These are phyloP conservation scores for Vanacampus margaritifer DNA, from an alignment of 2,113 vertebrate genomes.

Conservation along the genomic window DNA sequence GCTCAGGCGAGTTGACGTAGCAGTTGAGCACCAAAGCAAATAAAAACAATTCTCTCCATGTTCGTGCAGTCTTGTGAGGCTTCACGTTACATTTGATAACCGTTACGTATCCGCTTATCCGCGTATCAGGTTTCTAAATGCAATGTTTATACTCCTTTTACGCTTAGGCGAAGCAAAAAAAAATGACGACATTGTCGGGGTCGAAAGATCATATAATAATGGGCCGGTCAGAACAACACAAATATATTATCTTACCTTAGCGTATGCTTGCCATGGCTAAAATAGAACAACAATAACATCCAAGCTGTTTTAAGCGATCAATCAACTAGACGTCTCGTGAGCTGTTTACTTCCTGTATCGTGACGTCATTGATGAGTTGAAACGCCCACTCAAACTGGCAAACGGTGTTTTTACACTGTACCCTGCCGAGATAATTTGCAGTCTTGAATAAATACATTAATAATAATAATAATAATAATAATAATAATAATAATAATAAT, in stretches of 20 bases:
- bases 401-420: too few relatives aligned
- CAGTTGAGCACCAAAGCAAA: neutral
- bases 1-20: too few relatives aligned
- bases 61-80: neutral
- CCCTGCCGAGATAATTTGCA: too few relatives aligned
- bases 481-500: too few relatives aligned
- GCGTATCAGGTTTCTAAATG: neutral
- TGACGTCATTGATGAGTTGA: neutral
- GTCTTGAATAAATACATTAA: too few relatives aligned
- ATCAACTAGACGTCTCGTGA: conserved; percentile 5
- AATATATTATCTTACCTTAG: rapidly evolving
- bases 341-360: conserved; percentile 56
- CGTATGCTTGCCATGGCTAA: rapidly evolving
- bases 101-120: neutral
- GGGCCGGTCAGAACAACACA: neutral
- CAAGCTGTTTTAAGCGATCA: neutral
- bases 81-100: neutral
- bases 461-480: too few relatives aligned
- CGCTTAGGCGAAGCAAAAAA: too few relatives aligned
- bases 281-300: neutral
- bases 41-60: neutral
- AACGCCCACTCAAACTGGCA: neutral
- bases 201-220: neutral
- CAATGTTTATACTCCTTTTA: neutral
- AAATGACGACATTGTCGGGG: neutral